phyloP scores from a whole-genome alignment of 2,797 vertebrate species.

The Lagorchestes hirsutus region DNA sequence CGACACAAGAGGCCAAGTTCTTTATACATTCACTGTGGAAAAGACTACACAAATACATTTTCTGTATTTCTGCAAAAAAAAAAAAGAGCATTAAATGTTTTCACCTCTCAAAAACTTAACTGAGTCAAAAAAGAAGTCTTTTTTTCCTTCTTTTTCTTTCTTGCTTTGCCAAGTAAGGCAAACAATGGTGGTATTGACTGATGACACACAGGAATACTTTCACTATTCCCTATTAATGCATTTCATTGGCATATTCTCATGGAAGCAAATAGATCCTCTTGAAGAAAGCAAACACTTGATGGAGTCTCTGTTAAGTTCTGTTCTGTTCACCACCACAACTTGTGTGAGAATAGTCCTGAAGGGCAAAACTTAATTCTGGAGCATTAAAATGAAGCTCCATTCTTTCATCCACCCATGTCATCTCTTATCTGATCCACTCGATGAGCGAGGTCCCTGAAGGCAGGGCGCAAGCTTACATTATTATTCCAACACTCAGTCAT shows the following conservation, averaged over 20 bases:
- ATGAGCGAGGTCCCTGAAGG: slow-evolving; percentile 90
- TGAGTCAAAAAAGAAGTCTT: slow-evolving; percentile 55
- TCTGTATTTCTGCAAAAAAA: slow-evolving; percentile 57
- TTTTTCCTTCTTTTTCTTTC: slow-evolving; percentile 43
- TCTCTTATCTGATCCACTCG: slow-evolving; percentile 91
- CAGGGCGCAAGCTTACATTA: slow-evolving; percentile 88
- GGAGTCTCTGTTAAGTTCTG: slow-evolving; percentile 65
- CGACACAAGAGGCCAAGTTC: slow-evolving; percentile 74
- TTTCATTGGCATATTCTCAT: slow-evolving; percentile 61
- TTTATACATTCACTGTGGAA: slow-evolving; percentile 64
- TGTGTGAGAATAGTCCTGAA: slow-evolving; percentile 70
- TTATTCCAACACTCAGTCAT: slow-evolving; percentile 96
- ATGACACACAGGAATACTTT: slow-evolving; percentile 55
- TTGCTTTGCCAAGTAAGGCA: slow-evolving; percentile 73
- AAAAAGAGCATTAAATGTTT: slow-evolving; percentile 67
- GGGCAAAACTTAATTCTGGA: slow-evolving; percentile 69
- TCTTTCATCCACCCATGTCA: slow-evolving; percentile 86
- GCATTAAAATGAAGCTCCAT: slow-evolving; percentile 59
- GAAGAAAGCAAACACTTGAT: slow-evolving; percentile 74
- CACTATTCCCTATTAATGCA: slow-evolving; percentile 64
- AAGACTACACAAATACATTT: slow-evolving; percentile 76
- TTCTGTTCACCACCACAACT: slow-evolving; percentile 69
- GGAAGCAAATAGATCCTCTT: slow-evolving; percentile 63
- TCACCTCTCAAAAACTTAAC: slow-evolving; percentile 56
- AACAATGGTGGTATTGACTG: slow-evolving; percentile 71